Evolutionary conservation across 2,113 vertebrate genomes (phyloP).

Genomic region (Nyctereutes procyonoides): DNA sequence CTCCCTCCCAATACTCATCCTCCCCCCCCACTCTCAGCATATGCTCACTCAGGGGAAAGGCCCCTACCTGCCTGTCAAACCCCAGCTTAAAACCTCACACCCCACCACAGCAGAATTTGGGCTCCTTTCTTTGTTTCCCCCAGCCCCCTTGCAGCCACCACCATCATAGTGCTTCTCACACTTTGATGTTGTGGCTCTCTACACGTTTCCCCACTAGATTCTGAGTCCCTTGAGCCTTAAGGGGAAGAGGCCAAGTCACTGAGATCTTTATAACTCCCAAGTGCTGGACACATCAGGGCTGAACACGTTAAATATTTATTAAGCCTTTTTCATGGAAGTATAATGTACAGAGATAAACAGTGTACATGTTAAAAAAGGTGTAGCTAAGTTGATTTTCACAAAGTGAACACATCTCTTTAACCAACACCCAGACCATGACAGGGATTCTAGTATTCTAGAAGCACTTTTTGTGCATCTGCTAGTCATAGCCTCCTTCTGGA

Average conservation of each 20-base stretch:
- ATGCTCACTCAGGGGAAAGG: not conserved
- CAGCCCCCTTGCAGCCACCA: not conserved
- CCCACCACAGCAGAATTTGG: accelerated
- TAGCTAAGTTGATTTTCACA: not conserved
- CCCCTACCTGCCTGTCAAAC: not conserved
- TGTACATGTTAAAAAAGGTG: not conserved
- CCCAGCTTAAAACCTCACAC: not conserved
- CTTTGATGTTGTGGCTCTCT: not conserved
- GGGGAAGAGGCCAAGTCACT: not conserved
- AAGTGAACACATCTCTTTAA: not conserved
- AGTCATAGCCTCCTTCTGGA: not conserved
- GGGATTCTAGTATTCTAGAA: not conserved
- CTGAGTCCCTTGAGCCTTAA: not conserved
- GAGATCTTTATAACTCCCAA: not conserved
- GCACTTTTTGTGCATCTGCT: not conserved
- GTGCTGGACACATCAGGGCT: not conserved
- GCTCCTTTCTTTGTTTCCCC: not conserved
- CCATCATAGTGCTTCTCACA: too few species aligned
- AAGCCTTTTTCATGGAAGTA: not conserved
- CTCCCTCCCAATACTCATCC: not conserved
- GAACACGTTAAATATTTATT: not conserved
- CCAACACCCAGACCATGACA: not conserved
- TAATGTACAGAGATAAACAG: not conserved
- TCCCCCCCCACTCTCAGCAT: accelerated
- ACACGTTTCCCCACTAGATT: not conserved